A percentile compares a stretch with the other conserved stretches of the same genome.
phyloP scores from a whole-genome alignment of 2,797 vertebrate genomes.

The Tokudaia muenninki region DNA sequence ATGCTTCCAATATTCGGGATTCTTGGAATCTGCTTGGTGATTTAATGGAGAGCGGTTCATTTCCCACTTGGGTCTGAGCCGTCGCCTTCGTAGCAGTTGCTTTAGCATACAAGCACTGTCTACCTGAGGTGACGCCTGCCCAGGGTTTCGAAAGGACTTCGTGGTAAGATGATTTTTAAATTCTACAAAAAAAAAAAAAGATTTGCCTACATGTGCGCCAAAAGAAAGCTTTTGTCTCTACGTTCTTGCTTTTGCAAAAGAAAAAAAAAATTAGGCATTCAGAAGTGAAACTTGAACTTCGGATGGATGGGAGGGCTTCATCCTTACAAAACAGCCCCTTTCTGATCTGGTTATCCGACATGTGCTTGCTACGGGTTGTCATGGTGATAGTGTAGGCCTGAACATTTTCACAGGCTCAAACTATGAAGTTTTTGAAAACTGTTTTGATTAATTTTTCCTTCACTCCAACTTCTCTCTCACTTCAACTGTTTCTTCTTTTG shows the following conservation, averaged over 20 bases:
- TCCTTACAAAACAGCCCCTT: conserved; percentile 86
- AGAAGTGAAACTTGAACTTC: conserved; percentile 76
- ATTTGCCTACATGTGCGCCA: background rate
- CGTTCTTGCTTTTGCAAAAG: conserved; percentile 44
- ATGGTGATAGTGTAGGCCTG: conserved; percentile 88
- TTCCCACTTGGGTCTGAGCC: background rate
- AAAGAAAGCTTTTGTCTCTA: conserved; percentile 16
- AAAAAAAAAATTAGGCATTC: conserved; percentile 53
- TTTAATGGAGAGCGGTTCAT: conserved; percentile 44
- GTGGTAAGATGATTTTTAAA: conserved; percentile 43
- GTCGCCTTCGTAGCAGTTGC: conserved; percentile 58
- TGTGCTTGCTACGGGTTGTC: conserved; percentile 88
- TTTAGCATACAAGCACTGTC: background rate
- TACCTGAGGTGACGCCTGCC: conserved; percentile 69
- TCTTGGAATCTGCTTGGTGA: conserved; percentile 55
- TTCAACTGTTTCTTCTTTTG: conserved; percentile 89
- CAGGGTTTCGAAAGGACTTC: conserved; percentile 56
- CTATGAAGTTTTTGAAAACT: conserved; percentile 89
- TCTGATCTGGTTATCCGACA: conserved; percentile 88
- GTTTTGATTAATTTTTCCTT: conserved; percentile 90
- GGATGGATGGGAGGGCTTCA: conserved; percentile 82
- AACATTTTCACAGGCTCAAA: conserved; percentile 88
- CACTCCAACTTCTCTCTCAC: conserved; percentile 86
- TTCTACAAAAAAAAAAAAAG: background rate
- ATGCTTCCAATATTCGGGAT: conserved; percentile 63